phyloP scores from a whole-genome alignment of 2,113 vertebrate species.

The Tauraco erythrolophus region DNA sequence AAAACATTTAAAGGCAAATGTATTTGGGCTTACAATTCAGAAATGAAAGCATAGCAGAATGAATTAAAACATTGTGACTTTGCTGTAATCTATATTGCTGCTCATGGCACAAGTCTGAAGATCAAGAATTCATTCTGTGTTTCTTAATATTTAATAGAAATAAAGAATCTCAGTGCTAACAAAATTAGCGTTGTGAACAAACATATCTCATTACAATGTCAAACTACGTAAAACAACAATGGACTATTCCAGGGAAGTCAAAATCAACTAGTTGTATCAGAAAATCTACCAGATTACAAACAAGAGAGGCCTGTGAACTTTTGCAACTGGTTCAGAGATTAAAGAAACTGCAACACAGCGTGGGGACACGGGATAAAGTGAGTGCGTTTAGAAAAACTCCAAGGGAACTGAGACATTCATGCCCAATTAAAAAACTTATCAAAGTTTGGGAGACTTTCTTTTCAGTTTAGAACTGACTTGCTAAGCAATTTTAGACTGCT shows the following conservation, averaged over 20 bases:
- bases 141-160: constrained; percentile 61
- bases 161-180: not conserved
- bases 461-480: not conserved
- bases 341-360: not conserved
- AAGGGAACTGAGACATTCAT: not conserved
- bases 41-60: constrained; percentile 45
- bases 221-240: not conserved
- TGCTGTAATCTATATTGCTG: constrained; percentile 30
- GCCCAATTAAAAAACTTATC: not conserved
- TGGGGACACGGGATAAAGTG: not conserved
- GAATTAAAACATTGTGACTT: constrained; percentile 70
- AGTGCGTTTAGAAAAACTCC: not conserved
- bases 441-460: not conserved
- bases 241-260: not conserved
- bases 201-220: not conserved
- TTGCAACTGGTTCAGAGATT: not conserved
- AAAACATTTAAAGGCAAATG: constrained; percentile 63
- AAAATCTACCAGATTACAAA: constrained; percentile 46
- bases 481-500: not conserved
- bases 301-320: not conserved
- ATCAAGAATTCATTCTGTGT: constrained; percentile 23
- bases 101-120: constrained; percentile 18
- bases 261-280: constrained; percentile 27
- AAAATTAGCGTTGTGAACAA: constrained; percentile 31
- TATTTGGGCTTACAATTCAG: constrained; percentile 3